phyloP scores from a whole-genome alignment of 2,888 invertebrate genomes.

The Drosophila mimetica region DNA sequence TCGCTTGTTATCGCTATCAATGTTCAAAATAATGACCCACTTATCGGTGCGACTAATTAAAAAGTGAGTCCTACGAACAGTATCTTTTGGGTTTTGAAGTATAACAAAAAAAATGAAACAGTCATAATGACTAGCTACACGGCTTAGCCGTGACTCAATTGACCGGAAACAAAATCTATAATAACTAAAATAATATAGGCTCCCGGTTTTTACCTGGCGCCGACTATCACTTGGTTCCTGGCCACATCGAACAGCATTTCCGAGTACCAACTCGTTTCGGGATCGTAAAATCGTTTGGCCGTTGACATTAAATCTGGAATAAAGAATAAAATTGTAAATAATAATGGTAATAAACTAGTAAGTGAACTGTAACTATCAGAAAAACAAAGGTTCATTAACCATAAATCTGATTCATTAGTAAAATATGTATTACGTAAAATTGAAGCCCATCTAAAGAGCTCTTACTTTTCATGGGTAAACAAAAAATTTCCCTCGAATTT shows the following conservation, averaged over 20 bases:
- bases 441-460: slow-evolving; percentile 9
- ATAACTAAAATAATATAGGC: slow-evolving; percentile 7
- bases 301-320: slow-evolving; percentile 88
- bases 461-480: slow-evolving; percentile 31
- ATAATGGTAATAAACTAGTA: too few species aligned
- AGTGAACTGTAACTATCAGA: not conserved
- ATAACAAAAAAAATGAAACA: slow-evolving; percentile 27
- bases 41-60: slow-evolving; percentile 41
- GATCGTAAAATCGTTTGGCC: slow-evolving; percentile 89
- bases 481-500: slow-evolving; percentile 31
- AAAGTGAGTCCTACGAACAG: slow-evolving; percentile 13
- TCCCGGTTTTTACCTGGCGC: slow-evolving; percentile 89
- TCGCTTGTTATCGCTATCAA: slow-evolving; percentile 24
- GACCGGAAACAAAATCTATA: slow-evolving; percentile 25
- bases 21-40: slow-evolving; percentile 37
- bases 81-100: slow-evolving; percentile 8
- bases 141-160: slow-evolving; percentile 45
- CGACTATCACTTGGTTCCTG: slow-evolving; percentile 94
- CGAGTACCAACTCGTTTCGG: slow-evolving; percentile 91
- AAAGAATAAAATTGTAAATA: slow-evolving; percentile 3
- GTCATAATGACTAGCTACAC: slow-evolving; percentile 37
- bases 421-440: not conserved
- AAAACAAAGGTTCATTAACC: not conserved
- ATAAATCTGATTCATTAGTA: not conserved
- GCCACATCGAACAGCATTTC: slow-evolving; percentile 94